Conservation (phyloP, 2,113 vertebrate genomes). For the Macquaria ambigua region DNA sequence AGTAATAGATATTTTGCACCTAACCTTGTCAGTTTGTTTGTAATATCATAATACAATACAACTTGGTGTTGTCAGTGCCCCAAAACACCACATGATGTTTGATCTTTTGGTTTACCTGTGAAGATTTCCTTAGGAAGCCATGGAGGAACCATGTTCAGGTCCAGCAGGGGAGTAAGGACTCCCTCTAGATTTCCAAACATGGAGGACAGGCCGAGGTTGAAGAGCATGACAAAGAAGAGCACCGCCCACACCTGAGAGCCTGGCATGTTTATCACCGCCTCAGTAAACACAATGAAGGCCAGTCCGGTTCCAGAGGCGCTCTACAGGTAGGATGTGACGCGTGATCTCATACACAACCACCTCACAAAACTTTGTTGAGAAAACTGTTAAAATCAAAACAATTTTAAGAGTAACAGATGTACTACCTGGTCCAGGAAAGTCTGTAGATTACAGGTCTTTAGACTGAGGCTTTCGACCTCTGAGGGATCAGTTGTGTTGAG, state of each 20-base stretch:
- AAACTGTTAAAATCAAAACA: neutral
- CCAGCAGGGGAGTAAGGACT: slow-evolving; percentile 87
- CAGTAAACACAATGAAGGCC: slow-evolving; percentile 91
- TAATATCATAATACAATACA: neutral
- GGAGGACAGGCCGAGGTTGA: slow-evolving; percentile 89
- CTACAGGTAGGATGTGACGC: slow-evolving; percentile 70
- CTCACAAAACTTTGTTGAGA: neutral
- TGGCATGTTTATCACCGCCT: slow-evolving; percentile 88
- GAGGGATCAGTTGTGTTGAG: slow-evolving; percentile 80
- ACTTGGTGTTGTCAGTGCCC: neutral
- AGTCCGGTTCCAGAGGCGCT: slow-evolving; percentile 89
- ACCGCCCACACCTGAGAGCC: slow-evolving; percentile 88
- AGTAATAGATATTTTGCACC: neutral
- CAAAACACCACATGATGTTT: neutral
- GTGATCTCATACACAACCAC: neutral
- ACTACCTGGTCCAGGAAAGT: slow-evolving; percentile 89
- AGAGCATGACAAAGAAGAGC: slow-evolving; percentile 91
- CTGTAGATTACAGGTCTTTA: slow-evolving; percentile 85
- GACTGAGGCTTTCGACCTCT: slow-evolving; percentile 76
- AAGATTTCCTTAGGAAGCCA: slow-evolving; percentile 87
- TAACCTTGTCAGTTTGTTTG: neutral
- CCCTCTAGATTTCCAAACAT: slow-evolving; percentile 92
- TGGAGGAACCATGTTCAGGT: slow-evolving; percentile 80
- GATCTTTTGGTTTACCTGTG: slow-evolving; percentile 82
- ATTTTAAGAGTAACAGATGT: neutral